Conservation (phyloP, 2,888 invertebrate genomes). For the Autographa pulchrina region DNA sequence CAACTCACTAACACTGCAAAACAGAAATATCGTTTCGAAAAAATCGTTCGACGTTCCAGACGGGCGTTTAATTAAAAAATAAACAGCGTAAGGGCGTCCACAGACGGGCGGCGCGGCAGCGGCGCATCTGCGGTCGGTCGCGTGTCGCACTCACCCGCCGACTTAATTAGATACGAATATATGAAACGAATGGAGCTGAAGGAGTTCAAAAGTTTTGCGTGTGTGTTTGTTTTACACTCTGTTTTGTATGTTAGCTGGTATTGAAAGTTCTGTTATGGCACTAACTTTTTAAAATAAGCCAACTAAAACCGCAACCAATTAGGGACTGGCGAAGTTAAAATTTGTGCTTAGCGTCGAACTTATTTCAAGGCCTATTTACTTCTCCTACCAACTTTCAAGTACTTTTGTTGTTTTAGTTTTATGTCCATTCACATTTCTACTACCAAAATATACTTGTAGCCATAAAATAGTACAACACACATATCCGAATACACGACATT, state of each 20-base stretch:
- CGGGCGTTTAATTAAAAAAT: conserved; percentile 62
- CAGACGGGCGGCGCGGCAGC: conserved; percentile 43
- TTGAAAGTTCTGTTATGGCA: no score
- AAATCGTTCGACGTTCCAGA: conserved; percentile 49
- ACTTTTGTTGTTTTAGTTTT: no score
- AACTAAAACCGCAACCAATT: no score
- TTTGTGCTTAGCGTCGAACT: no score
- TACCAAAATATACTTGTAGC: no score
- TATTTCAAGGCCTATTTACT: no score
- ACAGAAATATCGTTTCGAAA: conserved; percentile 33
- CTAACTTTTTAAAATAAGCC: no score
- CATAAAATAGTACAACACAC: background rate
- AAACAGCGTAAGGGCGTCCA: conserved; percentile 63
- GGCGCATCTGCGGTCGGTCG: conserved; percentile 66
- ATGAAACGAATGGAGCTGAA: conserved; percentile 56
- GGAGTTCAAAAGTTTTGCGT: background rate
- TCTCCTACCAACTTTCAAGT: no score
- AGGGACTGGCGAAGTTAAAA: no score
- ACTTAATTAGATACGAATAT: conserved; percentile 66
- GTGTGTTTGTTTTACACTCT: background rate
- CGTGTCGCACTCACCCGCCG: conserved; percentile 66
- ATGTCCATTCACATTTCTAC: no score
- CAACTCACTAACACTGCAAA: conserved; percentile 11
- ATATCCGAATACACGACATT: background rate
- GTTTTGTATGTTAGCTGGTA: no score